Base-by-base conservation (phyloP, 2,113 vertebrate species). In the Andinoacara biseriatus region DNA sequence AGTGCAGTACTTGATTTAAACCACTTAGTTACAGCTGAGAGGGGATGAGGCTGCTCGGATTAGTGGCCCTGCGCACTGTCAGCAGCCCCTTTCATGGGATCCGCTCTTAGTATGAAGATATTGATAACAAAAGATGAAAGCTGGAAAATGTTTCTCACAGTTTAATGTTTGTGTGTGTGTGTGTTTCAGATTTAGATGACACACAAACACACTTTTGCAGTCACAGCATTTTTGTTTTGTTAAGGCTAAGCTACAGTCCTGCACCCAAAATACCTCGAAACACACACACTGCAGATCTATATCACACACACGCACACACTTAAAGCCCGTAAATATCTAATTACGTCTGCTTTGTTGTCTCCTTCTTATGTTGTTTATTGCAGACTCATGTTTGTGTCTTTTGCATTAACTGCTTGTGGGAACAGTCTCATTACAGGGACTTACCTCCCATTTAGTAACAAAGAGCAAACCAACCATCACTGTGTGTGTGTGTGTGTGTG, bases 181-280 rank as follows among this genome's bases (percentile, higher is more conserved):
- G 29, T 20, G 5, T 7, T 35, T 8, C 13, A 49, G 40, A 49
- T 49, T 69, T 49, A 49, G 0, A 7, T 10, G 24, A 69, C 18
- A 62, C 79, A 78, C 43, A 76, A 18, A 18, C 59, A 52, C 14
- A 69, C 10, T 61, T 10, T 26, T 46, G n/a, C 57, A 46, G 74
- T 58, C 74, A 40, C 74, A 26, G 14, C 33, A 14, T 49, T 31
- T 60, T 60, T 76, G 62, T 80, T 54, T 22, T 62, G 3, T 33
- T 11, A 18, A 87, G 78, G 57, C 83, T 57, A 81, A 87, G 59
- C 85, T 56, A 84, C 10, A 58, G 81, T 85, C 49, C 80, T 84
- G 82, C 81, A 76, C 89, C 88, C 92, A 86, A 81, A 89, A 76
- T 81, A 76, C 59, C 33, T 31, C 78, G 77, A 89, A 88, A 43